Base-by-base conservation (phyloP, 1,140 invertebrate species). In the Drosophila repletoides region DNA sequence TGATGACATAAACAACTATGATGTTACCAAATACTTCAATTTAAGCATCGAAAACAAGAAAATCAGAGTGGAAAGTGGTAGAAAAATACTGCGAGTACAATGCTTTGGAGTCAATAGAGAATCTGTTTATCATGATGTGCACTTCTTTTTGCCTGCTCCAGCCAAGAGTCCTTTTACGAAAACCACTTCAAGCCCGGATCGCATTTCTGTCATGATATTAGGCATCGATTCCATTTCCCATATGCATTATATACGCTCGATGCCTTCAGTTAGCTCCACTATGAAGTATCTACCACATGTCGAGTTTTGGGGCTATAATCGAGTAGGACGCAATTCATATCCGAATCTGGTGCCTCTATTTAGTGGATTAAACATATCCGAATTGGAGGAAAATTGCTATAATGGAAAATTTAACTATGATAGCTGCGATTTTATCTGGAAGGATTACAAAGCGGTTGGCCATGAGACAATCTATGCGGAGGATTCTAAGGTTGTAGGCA, bases 171-270 rank as follows among this genome's bases (percentile, higher is more conserved):
- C 76, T 75, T 12, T 2, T 74, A 15, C 46, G 41, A 3, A 5
- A 34, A 3, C 48, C 28, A 5, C 5, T 15, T 3, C 5, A 12
- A 2, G 40, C 63, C n/a, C n/a, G n/a, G n/a, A 12, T 6, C 72
- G 93, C 38, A 49, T 10, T 5, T 84, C 79, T 0, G 92, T 98
- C 0, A 91, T 97, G 7, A 91, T 98, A 6, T 83, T 97, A 6
- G 97, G 97, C 0, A 92, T 98, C 7, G 96, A 98, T 86, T 94
- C 95, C 0, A 92, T 97, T 0, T 98, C 96, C 0, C 92, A 95
- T 12, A 91, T 97, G 60, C 97, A 97, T 90, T 94, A 96, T 53
- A 92, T 95, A 46, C 92, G 96, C 24, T 93, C 94, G 46, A 95
- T 97, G 93, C 94, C 94, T 0, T 92, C 92, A 74, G 95, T 95